Base-by-base conservation (phyloP, 2,888 invertebrate species). In the Protonemura montana region DNA sequence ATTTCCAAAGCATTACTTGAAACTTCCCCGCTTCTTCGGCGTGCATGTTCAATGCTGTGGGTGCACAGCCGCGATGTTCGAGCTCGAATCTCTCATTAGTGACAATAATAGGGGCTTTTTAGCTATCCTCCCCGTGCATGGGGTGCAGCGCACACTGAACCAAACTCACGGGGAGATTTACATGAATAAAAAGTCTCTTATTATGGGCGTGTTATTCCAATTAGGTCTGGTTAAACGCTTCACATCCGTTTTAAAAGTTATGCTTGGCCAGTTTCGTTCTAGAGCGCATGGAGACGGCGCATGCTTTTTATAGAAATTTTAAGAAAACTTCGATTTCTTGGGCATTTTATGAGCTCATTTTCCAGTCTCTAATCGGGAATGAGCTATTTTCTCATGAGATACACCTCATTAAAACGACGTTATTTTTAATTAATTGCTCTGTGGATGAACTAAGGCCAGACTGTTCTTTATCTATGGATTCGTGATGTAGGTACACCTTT, bases 201-300 rank as follows among this genome's bases (percentile, higher is more conserved):
- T 78, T 78, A 78, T 78, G 78, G 78, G 78, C 16, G 78, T 78
- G 26, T 78, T 78, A 78, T 78, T 78, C 78, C 78, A 78, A 78
- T 78, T 78, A 78, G 78, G 26, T 7, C 5, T 78, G 78, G 78
- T 78, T 78, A 78, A 78, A 78, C 78, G 78, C 78, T 25, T 78
- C 26, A 78, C 28, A 78, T 78, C 78, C 78, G 78, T 25, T 78
- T 28, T 10, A 78, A 10, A 59, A 59, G 59, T 16, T 59, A 59
- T 59, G 59, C 16, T 59, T 21, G 59, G 59, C 2, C 59, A 7
- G 59, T 10, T 59, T 59, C 21, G 59, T 13, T 59, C 59, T 2
- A 21, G 13, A 59, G 59, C 59, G 1, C 59, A 59, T n/a, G 59
- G 7, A 10, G 59, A 59, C 16, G 7, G 59, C 13, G 13, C 41